phyloP scores from a whole-genome alignment of 2,888 invertebrate genomes.

The Griposia aprilina region DNA sequence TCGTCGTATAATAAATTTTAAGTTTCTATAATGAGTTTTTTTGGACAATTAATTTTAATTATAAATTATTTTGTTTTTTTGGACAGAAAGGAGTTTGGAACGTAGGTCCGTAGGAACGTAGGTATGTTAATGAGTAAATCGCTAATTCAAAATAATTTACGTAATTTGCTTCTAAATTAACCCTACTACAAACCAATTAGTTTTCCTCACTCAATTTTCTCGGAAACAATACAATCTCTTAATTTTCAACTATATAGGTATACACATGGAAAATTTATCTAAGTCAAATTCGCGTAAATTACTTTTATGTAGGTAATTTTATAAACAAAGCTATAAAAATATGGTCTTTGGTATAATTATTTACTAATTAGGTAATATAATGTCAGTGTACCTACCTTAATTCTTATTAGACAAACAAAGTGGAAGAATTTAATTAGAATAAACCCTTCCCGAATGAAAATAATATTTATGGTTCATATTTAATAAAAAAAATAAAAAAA shows the following conservation, averaged over 20 bases:
- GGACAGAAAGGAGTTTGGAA: background rate
- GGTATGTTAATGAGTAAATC: background rate
- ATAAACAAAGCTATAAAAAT: background rate
- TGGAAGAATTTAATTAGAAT: background rate
- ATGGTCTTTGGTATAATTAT: background rate
- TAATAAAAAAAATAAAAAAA: too few relatives aligned
- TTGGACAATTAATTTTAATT: too few relatives aligned
- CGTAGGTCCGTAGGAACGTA: background rate
- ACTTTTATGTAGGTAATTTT: background rate
- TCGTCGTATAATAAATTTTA: background rate
- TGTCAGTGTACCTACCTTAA: background rate
- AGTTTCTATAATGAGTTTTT: too few relatives aligned
- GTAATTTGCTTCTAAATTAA: background rate
- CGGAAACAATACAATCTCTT: too few relatives aligned
- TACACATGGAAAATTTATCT: too few relatives aligned
- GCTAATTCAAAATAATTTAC: background rate
- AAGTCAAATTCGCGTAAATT: too few relatives aligned
- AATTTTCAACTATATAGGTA: too few relatives aligned
- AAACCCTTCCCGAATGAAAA: background rate
- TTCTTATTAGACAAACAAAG: background rate
- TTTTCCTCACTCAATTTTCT: background rate
- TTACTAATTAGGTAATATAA: background rate
- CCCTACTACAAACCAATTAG: background rate
- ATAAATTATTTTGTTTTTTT: background rate
- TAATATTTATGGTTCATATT: background rate